A percentile compares a stretch with the other conserved stretches of the same genome.
phyloP scores from a whole-genome alignment of 2,113 vertebrate species.

The Hydrolagus affinis region DNA sequence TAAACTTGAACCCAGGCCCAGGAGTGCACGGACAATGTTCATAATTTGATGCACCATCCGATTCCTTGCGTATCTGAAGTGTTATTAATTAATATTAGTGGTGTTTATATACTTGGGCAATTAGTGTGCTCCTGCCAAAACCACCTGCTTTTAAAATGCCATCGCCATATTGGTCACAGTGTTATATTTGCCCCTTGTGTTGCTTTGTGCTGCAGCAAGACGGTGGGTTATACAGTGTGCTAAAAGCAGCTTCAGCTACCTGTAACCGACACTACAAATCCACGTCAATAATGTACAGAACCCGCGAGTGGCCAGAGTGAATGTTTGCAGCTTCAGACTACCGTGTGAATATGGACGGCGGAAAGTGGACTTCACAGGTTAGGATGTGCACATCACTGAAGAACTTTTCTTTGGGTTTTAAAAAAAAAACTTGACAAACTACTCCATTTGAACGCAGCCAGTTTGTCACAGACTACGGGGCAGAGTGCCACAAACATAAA shows the following conservation, averaged over 20 bases:
- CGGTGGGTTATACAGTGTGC: neutral
- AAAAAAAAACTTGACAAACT: too few relatives aligned
- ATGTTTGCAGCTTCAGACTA: neutral
- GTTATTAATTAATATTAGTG: neutral
- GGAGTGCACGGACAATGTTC: neutral
- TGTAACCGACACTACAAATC: neutral
- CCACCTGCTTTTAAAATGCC: neutral
- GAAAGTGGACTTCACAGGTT: neutral
- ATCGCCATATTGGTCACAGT: neutral
- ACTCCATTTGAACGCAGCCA: too few relatives aligned
- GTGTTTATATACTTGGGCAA: neutral
- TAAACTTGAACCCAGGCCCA: neutral
- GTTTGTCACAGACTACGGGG: too few relatives aligned
- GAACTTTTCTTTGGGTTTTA: neutral
- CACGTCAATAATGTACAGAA: neutral
- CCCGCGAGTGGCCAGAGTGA: neutral
- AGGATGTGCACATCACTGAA: neutral
- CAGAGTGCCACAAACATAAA: too few relatives aligned
- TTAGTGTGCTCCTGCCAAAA: neutral
- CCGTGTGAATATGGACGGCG: too few relatives aligned
- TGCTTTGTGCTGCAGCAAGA: slow-evolving; percentile 8
- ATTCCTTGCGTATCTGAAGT: neutral
- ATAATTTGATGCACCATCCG: neutral
- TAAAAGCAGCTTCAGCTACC: neutral
- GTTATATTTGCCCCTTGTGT: neutral